Percentiles rank a stretch among this genome's conserved stretches.
These are phyloP conservation scores for Candidula unifasciata DNA, from an alignment of 2,888 invertebrate species.

Conservation along the genomic window DNA sequence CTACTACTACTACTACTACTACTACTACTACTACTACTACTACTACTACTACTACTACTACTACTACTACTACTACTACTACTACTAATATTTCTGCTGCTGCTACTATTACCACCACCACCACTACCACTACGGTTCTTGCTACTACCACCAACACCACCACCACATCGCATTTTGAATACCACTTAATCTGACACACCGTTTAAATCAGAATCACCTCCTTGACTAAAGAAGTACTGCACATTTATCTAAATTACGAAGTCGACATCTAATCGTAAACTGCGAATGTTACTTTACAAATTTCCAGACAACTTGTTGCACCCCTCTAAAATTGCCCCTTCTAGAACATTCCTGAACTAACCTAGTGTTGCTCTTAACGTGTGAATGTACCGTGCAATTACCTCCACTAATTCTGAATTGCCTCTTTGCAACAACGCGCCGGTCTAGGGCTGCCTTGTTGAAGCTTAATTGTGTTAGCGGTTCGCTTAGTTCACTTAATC, in stretches of 20 bases:
- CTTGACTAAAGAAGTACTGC: too few species aligned
- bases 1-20: slow-evolving; percentile 44
- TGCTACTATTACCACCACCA: neutral
- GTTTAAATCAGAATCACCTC: too few species aligned
- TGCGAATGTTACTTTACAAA: too few species aligned
- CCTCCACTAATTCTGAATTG: neutral
- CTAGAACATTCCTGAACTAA: too few species aligned
- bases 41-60: slow-evolving; percentile 35
- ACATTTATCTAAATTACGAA: too few species aligned
- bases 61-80: slow-evolving; percentile 8
- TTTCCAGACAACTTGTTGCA: too few species aligned
- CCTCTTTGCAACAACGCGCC: neutral
- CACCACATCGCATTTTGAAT: neutral
- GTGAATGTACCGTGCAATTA: too few species aligned
- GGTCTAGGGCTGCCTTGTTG: neutral
- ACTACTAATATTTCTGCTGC: neutral
- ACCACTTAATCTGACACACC: neutral
- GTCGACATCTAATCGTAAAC: too few species aligned
- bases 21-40: slow-evolving; percentile 50
- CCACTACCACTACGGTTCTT: neutral
- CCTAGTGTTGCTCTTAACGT: too few species aligned
- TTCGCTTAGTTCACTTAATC: slow-evolving; percentile 2
- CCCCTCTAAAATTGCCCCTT: too few species aligned
- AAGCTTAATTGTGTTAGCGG: neutral
- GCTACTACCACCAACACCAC: neutral